phyloP scores from a whole-genome alignment of 1,140 invertebrate species.

The Drosophila obscura region DNA sequence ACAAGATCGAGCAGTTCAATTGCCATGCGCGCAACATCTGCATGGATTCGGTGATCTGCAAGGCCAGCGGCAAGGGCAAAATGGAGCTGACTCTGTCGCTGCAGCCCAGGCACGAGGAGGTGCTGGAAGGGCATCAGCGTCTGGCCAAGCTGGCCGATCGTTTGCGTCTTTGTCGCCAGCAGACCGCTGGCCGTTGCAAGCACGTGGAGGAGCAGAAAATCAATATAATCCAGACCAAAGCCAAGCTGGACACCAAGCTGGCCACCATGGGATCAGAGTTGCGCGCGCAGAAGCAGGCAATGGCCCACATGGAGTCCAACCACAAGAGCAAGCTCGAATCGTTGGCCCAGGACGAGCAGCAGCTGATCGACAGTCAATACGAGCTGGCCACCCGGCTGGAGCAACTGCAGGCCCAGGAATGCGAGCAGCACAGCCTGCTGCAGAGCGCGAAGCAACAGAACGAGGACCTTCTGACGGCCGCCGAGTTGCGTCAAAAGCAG shows the following conservation, averaged over 20 bases:
- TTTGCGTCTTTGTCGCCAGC: slow-evolving; percentile 19
- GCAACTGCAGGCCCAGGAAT: slow-evolving; percentile 5
- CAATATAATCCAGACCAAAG: slow-evolving; percentile 1
- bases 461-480: slow-evolving; percentile 21
- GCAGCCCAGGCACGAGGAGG: slow-evolving; percentile 25
- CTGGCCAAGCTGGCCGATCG: slow-evolving; percentile 25
- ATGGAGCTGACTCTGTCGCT: slow-evolving; percentile 52
- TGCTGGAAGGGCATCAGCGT: slow-evolving; percentile 17
- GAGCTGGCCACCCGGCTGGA: slow-evolving; percentile 7
- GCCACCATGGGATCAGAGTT: slow-evolving; percentile 10
- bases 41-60: slow-evolving; percentile 33
- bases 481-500: slow-evolving; percentile 46
- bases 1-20: slow-evolving; percentile 64
- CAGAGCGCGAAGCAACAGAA: slow-evolving; percentile 14
- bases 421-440: background rate
- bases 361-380: slow-evolving; percentile 9
- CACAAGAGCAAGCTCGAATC: slow-evolving; percentile 10
- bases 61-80: slow-evolving; percentile 13
- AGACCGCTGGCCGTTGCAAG: slow-evolving; percentile 15
- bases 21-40: slow-evolving; percentile 38
- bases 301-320: slow-evolving; percentile 17
- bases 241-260: slow-evolving; percentile 16
- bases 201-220: slow-evolving; percentile 35
- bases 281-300: slow-evolving; percentile 13
- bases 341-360: slow-evolving; percentile 17